These are phyloP conservation scores for Drosophila vallismaia DNA, from an alignment of 2,888 invertebrate genomes.

Conservation along the genomic window DNA sequence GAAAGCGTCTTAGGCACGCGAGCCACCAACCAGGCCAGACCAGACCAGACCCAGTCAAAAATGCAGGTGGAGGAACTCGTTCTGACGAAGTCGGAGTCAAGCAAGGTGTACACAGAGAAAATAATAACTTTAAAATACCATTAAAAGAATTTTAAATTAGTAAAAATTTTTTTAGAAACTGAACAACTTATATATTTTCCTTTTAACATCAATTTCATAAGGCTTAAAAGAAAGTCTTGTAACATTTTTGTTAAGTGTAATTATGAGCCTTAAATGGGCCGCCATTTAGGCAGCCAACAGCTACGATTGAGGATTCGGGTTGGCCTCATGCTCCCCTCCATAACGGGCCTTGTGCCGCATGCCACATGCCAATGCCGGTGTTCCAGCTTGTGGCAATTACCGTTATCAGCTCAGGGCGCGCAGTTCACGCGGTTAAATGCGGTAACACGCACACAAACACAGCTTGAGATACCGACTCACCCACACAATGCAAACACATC, in stretches of 20 bases:
- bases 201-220: not conserved
- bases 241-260: not conserved
- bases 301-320: not conserved
- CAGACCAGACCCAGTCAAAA: slow-evolving; percentile 13
- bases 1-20: slow-evolving; percentile 73
- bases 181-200: too few relatives aligned
- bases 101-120: slow-evolving; percentile 11
- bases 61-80: slow-evolving; percentile 22
- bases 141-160: too few relatives aligned
- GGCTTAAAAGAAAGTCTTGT: not conserved
- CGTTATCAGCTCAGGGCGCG: slow-evolving; percentile 78
- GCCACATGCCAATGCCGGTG: slow-evolving; percentile 50
- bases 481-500: slow-evolving; percentile 8
- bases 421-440: slow-evolving; percentile 79
- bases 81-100: slow-evolving; percentile 25
- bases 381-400: slow-evolving; percentile 78
- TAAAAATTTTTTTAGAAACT: too few relatives aligned
- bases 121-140: too few relatives aligned
- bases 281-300: slow-evolving; percentile 1
- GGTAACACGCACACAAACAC: slow-evolving; percentile 67
- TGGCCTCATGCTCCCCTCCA: slow-evolving; percentile 17
- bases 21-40: slow-evolving; percentile 34
- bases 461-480: slow-evolving; percentile 43
- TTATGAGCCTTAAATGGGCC: slow-evolving; percentile 1
- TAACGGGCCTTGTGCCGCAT: slow-evolving; percentile 21